Evolutionary conservation across 2,113 vertebrate species (phyloP).

Genomic region (Bujurquina vittata): DNA sequence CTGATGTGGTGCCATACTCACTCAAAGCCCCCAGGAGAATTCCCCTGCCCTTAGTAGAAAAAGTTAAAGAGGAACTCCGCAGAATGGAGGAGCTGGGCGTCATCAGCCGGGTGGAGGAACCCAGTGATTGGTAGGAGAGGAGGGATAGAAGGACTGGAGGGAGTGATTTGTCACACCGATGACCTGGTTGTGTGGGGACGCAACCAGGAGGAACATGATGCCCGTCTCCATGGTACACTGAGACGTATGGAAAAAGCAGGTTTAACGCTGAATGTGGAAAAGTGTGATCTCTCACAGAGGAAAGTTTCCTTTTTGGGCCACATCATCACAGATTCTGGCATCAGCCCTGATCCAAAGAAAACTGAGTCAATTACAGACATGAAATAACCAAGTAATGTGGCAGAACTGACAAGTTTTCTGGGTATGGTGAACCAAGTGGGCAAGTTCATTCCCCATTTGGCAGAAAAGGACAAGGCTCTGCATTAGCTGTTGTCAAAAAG

Average conservation of each 20-base stretch:
- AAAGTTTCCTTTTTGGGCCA: conserved; percentile 32
- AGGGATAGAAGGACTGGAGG: not conserved
- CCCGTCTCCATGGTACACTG: conserved; percentile 9
- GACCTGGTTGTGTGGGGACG: conserved; percentile 25
- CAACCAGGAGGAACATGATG: conserved; percentile 24
- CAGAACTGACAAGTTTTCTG: conserved; percentile 10
- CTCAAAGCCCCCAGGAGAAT: not conserved
- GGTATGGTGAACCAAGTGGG: conserved; percentile 43
- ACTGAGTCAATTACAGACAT: conserved; percentile 5
- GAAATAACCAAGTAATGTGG: not conserved
- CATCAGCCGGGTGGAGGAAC: not conserved
- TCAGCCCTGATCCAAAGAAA: conserved; percentile 27
- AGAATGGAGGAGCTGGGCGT: accelerated
- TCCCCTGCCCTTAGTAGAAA: conserved; percentile 18
- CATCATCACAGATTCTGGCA: not conserved
- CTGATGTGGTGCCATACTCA: accelerated
- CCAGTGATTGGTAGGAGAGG: not conserved
- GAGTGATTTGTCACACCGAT: conserved; percentile 36
- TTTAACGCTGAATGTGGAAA: conserved; percentile 24
- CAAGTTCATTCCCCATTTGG: conserved; percentile 31
- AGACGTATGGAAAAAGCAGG: conserved; percentile 11
- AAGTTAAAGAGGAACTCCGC: not conserved
- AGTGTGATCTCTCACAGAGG: not conserved
- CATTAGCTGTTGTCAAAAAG: conserved; percentile 5
- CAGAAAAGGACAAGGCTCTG: conserved; percentile 22